Evolutionary conservation across 2,888 invertebrate species (phyloP).

Genomic region (Dicyrtoma fusca): DNA sequence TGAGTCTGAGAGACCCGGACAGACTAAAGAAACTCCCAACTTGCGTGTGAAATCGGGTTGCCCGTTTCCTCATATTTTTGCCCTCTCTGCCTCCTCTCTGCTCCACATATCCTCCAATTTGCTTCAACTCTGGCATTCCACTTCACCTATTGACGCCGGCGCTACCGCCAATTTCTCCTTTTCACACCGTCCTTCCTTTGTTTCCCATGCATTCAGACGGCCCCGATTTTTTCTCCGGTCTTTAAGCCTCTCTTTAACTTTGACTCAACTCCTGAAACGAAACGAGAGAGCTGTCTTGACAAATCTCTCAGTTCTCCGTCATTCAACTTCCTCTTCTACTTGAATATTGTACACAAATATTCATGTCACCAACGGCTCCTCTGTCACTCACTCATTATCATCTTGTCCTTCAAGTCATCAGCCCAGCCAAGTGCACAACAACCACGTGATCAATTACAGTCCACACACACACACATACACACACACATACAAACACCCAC

Average conservation of each 20-base stretch:
- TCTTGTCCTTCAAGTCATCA: not conserved
- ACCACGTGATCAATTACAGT: no score
- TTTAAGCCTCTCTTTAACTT: slow-evolving; percentile 38
- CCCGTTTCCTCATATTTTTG: slow-evolving; percentile 35
- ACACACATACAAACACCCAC: no score
- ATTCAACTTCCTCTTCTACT: slow-evolving; percentile 36
- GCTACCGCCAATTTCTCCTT: slow-evolving; percentile 44
- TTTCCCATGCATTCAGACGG: slow-evolving; percentile 45
- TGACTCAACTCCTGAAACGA: not conserved
- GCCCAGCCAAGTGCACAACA: no score
- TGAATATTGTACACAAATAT: slow-evolving; percentile 27
- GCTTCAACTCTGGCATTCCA: slow-evolving; percentile 45
- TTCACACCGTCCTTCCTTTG: slow-evolving; percentile 48
- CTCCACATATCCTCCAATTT: slow-evolving; percentile 41
- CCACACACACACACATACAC: no score
- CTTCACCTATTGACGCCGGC: slow-evolving; percentile 50
- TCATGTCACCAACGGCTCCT: slow-evolving; percentile 15
- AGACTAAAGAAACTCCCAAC: slow-evolving; percentile 29
- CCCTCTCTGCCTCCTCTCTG: slow-evolving; percentile 31
- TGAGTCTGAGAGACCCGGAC: slow-evolving; percentile 5
- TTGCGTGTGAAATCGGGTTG: slow-evolving; percentile 36
- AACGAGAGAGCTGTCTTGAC: slow-evolving; percentile 36
- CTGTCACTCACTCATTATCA: slow-evolving; percentile 12
- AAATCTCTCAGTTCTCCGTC: slow-evolving; percentile 42
- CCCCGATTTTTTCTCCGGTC: slow-evolving; percentile 44